phyloP scores from a whole-genome alignment of 1,140 invertebrate species.

The Monomorium pharaonis region DNA sequence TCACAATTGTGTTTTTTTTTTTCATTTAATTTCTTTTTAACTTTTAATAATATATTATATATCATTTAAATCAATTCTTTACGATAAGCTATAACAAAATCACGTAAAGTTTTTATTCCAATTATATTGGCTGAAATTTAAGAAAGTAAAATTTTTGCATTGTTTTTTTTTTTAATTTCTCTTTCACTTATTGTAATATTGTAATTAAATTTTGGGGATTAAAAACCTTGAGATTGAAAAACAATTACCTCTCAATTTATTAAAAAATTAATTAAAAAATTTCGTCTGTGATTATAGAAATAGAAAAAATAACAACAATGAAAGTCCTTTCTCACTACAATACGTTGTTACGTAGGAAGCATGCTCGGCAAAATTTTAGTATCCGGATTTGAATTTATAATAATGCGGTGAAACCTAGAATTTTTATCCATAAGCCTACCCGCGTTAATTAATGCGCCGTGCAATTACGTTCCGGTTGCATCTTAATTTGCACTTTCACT shows the following conservation, averaged over 20 bases:
- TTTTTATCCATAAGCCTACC: background rate
- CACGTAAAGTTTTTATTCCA: background rate
- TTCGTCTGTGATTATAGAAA: background rate
- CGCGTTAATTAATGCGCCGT: slow-evolving; percentile 9
- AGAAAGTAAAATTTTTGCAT: background rate
- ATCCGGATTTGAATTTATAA: slow-evolving; percentile 1
- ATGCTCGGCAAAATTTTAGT: background rate
- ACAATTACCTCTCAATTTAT: background rate
- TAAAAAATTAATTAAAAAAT: background rate
- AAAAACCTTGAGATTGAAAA: background rate
- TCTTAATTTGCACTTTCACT: slow-evolving; percentile 44
- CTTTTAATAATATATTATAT: too few species aligned
- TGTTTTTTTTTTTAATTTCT: background rate
- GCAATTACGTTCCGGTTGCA: background rate
- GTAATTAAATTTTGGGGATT: background rate
- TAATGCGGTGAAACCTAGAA: background rate
- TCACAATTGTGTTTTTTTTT: too few species aligned
- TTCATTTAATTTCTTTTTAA: too few species aligned
- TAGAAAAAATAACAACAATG: background rate
- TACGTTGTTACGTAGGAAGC: background rate
- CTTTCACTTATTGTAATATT: background rate
- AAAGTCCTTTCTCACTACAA: background rate
- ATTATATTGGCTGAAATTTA: background rate
- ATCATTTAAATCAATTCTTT: too few species aligned
- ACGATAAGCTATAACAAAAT: background rate